phyloP scores from a whole-genome alignment of 2,888 invertebrate genomes.

The Gastrophysa polygoni region DNA sequence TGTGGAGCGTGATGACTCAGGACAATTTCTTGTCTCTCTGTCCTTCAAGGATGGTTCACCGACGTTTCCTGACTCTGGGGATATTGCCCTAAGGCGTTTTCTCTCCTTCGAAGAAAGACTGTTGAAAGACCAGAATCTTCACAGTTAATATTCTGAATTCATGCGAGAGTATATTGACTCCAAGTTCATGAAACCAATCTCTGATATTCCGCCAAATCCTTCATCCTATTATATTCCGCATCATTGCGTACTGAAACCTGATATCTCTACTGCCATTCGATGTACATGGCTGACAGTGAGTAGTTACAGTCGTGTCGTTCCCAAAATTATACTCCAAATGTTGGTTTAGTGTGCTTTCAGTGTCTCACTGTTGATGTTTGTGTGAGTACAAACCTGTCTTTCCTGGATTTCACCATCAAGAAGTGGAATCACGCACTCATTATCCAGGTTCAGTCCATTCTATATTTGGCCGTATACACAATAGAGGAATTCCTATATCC shows the following conservation, averaged over 20 bases:
- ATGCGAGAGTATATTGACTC: conserved; percentile 2
- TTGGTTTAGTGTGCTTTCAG: too few species aligned
- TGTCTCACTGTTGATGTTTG: too few species aligned
- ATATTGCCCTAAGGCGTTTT: conserved; percentile 2
- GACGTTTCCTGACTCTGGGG: background rate
- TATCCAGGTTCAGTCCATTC: too few species aligned
- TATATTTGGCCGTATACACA: too few species aligned
- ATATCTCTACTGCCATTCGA: background rate
- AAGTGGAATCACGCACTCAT: too few species aligned
- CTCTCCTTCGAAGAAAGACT: background rate
- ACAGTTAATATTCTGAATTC: conserved; percentile 6
- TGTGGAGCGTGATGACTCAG: background rate
- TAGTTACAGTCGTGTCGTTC: too few species aligned
- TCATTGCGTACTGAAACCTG: conserved; percentile 12
- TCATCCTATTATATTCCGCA: conserved; percentile 8
- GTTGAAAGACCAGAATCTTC: background rate
- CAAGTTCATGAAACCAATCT: background rate
- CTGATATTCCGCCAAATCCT: conserved; percentile 1
- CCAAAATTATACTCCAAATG: too few species aligned
- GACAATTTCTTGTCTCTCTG: conserved; percentile 5
- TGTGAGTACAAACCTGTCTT: too few species aligned
- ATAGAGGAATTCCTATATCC: too few species aligned
- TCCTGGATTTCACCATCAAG: too few species aligned
- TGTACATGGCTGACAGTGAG: too few species aligned
- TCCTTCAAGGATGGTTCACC: background rate